A percentile compares a stretch with the other conserved stretches of the same genome.
Conservation (phyloP, 2,113 vertebrate species). For the Stercorarius parasiticus region DNA sequence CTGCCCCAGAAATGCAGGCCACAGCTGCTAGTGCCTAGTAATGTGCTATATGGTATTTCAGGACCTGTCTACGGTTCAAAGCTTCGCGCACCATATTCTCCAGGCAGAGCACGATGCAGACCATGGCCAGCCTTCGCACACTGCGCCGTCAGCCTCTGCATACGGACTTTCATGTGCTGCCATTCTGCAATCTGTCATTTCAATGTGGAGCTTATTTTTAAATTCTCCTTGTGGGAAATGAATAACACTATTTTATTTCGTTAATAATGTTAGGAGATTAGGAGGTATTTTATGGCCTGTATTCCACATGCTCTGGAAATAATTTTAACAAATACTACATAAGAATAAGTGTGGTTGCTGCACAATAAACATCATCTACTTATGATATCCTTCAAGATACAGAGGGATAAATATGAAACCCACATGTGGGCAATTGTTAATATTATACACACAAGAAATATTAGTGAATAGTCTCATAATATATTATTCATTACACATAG, state of each 20-base stretch:
- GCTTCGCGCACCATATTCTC: rapidly evolving
- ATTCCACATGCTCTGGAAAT: neutral
- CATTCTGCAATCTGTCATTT: neutral
- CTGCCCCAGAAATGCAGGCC: neutral
- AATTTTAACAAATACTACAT: neutral
- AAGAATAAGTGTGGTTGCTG: neutral
- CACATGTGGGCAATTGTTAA: constrained; percentile 39
- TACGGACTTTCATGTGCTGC: neutral
- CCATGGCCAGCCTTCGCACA: neutral
- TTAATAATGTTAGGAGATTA: constrained; percentile 15
- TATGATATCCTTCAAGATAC: neutral
- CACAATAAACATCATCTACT: neutral
- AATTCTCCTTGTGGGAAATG: neutral
- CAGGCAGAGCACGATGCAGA: neutral
- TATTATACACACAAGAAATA: constrained; percentile 43
- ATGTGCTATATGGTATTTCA: neutral
- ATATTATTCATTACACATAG: constrained; percentile 52
- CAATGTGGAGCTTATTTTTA: neutral
- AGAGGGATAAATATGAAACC: constrained; percentile 42
- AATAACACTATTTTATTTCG: constrained; percentile 11
- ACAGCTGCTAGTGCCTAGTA: neutral
- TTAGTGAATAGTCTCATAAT: neutral
- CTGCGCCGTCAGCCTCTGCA: neutral
- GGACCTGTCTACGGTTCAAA: neutral
- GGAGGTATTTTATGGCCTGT: neutral